A percentile compares a stretch with the other conserved stretches of the same genome.
Conservation (phyloP, 2,797 vertebrate genomes). For the Danio choprae region DNA sequence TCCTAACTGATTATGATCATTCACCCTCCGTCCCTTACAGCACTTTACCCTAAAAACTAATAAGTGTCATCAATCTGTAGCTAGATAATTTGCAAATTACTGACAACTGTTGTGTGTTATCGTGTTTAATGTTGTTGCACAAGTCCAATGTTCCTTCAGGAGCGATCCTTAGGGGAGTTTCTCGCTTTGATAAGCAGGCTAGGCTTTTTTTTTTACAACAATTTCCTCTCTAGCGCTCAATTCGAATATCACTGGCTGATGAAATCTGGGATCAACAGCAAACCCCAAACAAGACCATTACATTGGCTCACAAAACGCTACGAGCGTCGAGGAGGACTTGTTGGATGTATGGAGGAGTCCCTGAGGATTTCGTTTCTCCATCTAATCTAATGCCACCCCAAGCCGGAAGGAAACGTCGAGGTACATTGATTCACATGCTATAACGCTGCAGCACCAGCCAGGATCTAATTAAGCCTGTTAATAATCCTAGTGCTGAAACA, state of each 20-base stretch:
- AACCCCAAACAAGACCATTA: slow-evolving; percentile 47
- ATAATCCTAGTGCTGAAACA: slow-evolving; percentile 25
- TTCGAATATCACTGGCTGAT: slow-evolving; percentile 63
- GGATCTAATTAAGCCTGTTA: slow-evolving; percentile 34
- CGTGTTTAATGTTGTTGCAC: slow-evolving; percentile 50
- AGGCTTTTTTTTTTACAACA: slow-evolving; percentile 60
- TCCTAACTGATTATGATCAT: slow-evolving; percentile 17
- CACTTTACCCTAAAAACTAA: slow-evolving; percentile 39
- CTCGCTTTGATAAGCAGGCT: slow-evolving; percentile 48
- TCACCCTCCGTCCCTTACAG: slow-evolving; percentile 21
- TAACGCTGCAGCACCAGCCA: background rate
- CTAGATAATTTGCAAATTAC: slow-evolving; percentile 48
- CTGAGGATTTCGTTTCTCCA: slow-evolving; percentile 6
- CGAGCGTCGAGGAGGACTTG: slow-evolving; percentile 21
- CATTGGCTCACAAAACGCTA: slow-evolving; percentile 18
- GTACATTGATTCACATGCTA: slow-evolving; percentile 28
- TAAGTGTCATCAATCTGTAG: slow-evolving; percentile 38
- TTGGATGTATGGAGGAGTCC: slow-evolving; percentile 2
- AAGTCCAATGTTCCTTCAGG: slow-evolving; percentile 62
- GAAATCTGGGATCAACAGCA: slow-evolving; percentile 58
- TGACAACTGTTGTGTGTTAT: slow-evolving; percentile 48
- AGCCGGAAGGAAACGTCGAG: slow-evolving; percentile 12
- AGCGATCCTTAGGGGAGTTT: slow-evolving; percentile 39
- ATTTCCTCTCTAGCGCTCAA: slow-evolving; percentile 64
- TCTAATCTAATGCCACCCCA: slow-evolving; percentile 8